Base-by-base conservation (phyloP, 2,113 vertebrate species). In the Seriola quinqueradiata region DNA sequence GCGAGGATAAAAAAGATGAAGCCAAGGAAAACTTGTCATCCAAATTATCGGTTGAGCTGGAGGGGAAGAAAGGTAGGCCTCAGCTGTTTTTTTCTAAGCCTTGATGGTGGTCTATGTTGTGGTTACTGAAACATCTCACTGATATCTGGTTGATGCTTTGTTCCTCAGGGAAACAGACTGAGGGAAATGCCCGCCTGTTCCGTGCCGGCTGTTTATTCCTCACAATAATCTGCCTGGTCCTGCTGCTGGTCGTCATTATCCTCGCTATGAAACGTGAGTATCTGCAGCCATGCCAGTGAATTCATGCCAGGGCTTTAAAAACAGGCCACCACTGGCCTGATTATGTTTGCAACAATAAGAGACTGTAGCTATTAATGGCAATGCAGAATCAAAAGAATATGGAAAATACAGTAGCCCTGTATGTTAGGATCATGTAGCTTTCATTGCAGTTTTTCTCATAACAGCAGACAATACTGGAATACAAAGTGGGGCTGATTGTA, bases 241-340 rank as follows among this genome's bases (percentile, higher is more conserved):
- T 95, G 32, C 68, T 94, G 83, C 21, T 92, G 67, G 36, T 75
- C 10, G 0, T 93, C 61, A 38, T 93, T n/a, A 0, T 83, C 2
- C 80, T 95, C 54, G 6, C 32, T 50, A 0, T 90, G 38, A 94
- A 92, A 82, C 13, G 95, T 95, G 87, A 95, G 95, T 92, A 55
- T 69, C 50, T 25, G 32, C 77, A 69, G 77, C 74, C 73, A 75
- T 74, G 42, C 1, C 36, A 70, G 23, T 80, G 48, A 23, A 34
- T 59, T 54, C 5, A 48, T 38, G 28, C 11, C 68, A 36, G 21
- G 11, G 3, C 11, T 28, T 40, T 23, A 14, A 81, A n/a, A 79
- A 73, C 44, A 74, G 77, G 28, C 11, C 17, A 8, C 48, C 5
- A 0, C 25, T 34, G 32, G 2, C 19, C n/a, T 17, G 40, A 58